Base-by-base conservation (phyloP, 2,113 vertebrate genomes). In the Emydocephalus ijimae region DNA sequence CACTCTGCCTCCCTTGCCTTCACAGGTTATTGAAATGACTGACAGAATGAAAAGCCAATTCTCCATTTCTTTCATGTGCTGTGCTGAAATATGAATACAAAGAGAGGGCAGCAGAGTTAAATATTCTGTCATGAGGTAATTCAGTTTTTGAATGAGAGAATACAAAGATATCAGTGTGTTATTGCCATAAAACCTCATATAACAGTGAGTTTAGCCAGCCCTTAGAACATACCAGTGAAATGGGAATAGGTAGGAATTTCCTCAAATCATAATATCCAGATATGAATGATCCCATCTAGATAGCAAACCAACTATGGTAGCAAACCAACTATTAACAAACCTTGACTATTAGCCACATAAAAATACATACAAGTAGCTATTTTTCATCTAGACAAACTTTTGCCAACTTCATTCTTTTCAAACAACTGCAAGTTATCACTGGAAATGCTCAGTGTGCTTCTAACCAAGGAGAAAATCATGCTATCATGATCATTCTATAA, bases 111-210 rank as follows among this genome's bases (percentile, higher is more conserved):
- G 90, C 94, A 90, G 93, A 94, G 94, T 96, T 96, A 92, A 95
- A 96, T 95, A 56, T 69, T 94, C 95, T 96, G 92, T 96, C 96
- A 94, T 97, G 96, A 96, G 95, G 96, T 97, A 97, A 97, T 97
- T 95, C 93, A 96, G 90, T 88, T 90, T 50, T 54, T 0, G 11
- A 96, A 94, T 94, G 50, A 88, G 89, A 93, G 94, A 97, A 1
- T 92, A 97, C 97, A 97, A 96, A 96, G 94, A 96, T 95, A 95
- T 93, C 96, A 95, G 93, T 96, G 95, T 97, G 94, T 90, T 96
- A 92, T 95, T 97, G 95, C 95, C 94, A 93, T 90, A 94, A 93
- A 94, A 94, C 92, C 23, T 93, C 89, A 96, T 96, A 90, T 92
- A 96, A 95, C 96, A 94, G 95, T 90, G 74, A 95, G 94, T 93